Conservation (phyloP, 1,140 invertebrate species). For the Drosophila simulans region DNA sequence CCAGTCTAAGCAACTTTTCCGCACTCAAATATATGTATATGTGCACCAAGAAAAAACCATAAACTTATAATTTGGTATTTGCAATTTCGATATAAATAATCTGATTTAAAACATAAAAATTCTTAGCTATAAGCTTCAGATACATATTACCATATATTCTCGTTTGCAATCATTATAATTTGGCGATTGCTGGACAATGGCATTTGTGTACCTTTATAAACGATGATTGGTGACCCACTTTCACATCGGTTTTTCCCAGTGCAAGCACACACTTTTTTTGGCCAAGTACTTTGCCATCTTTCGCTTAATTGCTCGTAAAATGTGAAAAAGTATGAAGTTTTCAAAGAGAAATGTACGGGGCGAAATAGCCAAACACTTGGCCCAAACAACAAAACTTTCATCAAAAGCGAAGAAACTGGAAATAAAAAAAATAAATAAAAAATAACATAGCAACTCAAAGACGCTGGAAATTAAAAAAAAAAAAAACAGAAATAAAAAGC, state of each 20-base stretch:
- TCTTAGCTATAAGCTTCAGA: too few species aligned
- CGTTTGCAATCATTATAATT: too few species aligned
- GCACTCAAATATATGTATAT: constrained; percentile 9
- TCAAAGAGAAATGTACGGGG: constrained; percentile 21
- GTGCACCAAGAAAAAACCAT: constrained; percentile 15
- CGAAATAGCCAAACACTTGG: constrained; percentile 36
- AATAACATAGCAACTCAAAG: constrained; percentile 10
- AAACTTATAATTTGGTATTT: not conserved
- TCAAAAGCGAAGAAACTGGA: constrained; percentile 29
- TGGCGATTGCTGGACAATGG: too few species aligned
- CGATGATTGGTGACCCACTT: constrained; percentile 17
- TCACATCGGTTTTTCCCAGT: constrained; percentile 6
- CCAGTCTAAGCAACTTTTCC: constrained; percentile 11
- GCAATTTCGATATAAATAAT: too few species aligned
- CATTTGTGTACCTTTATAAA: too few species aligned
- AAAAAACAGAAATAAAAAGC: constrained; percentile 3
- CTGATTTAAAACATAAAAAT: too few species aligned
- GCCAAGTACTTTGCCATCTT: constrained; percentile 71
- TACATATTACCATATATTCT: too few species aligned
- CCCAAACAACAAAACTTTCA: constrained; percentile 52
- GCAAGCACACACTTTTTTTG: constrained; percentile 46
- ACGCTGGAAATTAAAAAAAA: constrained; percentile 6
- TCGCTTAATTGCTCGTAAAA: constrained; percentile 80
- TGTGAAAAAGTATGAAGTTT: constrained; percentile 56
- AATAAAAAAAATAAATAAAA: constrained; percentile 5